Percentiles rank a stretch among this genome's conserved stretches.
phyloP scores from a whole-genome alignment of 2,888 invertebrate genomes.

The Formica aserva region DNA sequence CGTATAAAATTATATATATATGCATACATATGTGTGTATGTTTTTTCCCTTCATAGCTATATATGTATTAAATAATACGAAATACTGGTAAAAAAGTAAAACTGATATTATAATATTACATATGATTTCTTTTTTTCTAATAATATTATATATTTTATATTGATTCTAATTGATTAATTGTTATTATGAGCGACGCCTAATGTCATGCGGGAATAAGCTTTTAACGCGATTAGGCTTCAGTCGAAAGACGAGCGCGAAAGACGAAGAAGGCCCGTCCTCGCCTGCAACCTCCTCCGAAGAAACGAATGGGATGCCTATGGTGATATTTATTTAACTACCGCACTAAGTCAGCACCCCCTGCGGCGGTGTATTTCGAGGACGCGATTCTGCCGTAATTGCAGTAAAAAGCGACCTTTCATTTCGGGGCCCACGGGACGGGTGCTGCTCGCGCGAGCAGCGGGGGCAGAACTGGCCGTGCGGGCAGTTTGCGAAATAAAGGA shows the following conservation, averaged over 20 bases:
- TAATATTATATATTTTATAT: not conserved
- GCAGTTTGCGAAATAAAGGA: conserved; percentile 14
- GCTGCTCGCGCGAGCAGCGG: conserved; percentile 57
- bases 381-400: conserved; percentile 79
- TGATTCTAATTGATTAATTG: not conserved
- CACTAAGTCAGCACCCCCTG: conserved; percentile 80
- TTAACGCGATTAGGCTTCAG: conserved; percentile 12
- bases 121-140: not conserved
- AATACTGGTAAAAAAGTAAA: not conserved
- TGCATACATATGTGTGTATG: not conserved
- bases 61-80: not conserved
- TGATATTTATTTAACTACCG: conserved; percentile 81
- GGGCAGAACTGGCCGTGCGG: conserved; percentile 21
- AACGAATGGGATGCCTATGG: conserved; percentile 74
- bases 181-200: not conserved
- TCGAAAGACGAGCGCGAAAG: conserved; percentile 42
- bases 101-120: not conserved
- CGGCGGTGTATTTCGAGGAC: conserved; percentile 76
- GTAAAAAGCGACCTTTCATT: conserved; percentile 79
- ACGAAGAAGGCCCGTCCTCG: conserved; percentile 55
- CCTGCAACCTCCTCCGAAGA: conserved; percentile 71
- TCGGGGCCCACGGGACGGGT: conserved; percentile 68
- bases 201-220: conserved; percentile 7
- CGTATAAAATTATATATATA: not conserved
- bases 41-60: not conserved